Base-by-base conservation (phyloP, 2,113 vertebrate species). In the Nothobranchius kuhntae region DNA sequence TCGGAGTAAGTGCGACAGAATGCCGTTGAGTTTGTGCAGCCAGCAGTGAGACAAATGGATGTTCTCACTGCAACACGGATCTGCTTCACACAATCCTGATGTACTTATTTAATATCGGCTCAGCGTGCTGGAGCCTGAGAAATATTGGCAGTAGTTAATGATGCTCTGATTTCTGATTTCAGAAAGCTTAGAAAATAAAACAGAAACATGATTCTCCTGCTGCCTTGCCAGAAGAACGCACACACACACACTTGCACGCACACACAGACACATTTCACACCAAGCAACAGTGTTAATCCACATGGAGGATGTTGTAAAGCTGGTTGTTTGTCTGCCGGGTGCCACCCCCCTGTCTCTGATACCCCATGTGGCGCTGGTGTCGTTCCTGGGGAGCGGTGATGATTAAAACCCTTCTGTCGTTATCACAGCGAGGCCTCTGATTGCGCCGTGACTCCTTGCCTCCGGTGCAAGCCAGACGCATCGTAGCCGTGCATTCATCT, bases 391-490 rank as follows among this genome's bases (percentile, higher is more conserved):
- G 87, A 86, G 87, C 77, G 80, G 77, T 61, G 78, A 90, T 91
- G 90, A 91, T 90, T 91, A 90, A 91, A 90, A 88, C 77, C 88
- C 89, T 87, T 81, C 88, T 85, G 87, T 86, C 46, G 82, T 79
- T 74, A 75, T 71, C 76, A 12, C 72, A 57, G 77, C 84, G n/a
- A 65, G 60, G 85, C 81, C 83, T 86, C 78, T 62, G 77, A 17
- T 75, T 66, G 69, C 55, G 52, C 81, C 65, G 73, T 73, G 80
- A 88, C 88, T 87, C 70, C 73, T 66, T 50, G 87, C 91, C 89
- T 87, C 87, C 82, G 86, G 89, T 85, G 81, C 73, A 17, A 83
- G 81, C 84, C 89, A 89, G 87, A 89, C 89, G 77, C 82, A 64
- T 84, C 55, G 85, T 83, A 86, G 84, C 84, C 77, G 36, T 0